A percentile compares a stretch with the other conserved stretches of the same genome.
phyloP scores from a whole-genome alignment of 2,113 vertebrate species.

The Dipodomys ordii region DNA sequence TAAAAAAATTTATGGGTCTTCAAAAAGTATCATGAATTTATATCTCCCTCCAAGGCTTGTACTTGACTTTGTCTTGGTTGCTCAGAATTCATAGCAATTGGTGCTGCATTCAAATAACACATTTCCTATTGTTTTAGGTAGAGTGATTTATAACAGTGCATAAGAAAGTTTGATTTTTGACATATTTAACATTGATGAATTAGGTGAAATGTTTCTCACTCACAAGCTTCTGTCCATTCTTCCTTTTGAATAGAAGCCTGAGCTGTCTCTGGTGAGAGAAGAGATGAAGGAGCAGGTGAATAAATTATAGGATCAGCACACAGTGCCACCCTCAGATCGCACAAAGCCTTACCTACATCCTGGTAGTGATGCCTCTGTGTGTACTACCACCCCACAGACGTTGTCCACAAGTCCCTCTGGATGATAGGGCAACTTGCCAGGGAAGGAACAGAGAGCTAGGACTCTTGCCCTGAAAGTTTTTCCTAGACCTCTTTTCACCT shows the following conservation, averaged over 20 bases:
- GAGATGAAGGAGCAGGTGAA: conserved; percentile 51
- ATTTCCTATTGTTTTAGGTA: conserved; percentile 75
- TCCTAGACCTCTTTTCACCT: background rate
- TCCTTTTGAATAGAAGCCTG: conserved; percentile 59
- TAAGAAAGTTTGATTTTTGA: conserved; percentile 76
- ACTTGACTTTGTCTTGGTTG: conserved; percentile 69
- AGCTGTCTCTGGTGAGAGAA: conserved; percentile 40
- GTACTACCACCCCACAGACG: background rate
- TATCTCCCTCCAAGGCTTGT: conserved; percentile 73
- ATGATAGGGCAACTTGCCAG: background rate
- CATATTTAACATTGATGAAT: conserved; percentile 79
- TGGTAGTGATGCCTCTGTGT: background rate
- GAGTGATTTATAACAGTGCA: conserved; percentile 69
- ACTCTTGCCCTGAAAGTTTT: background rate
- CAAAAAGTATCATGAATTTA: conserved; percentile 75
- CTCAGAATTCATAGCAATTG: conserved; percentile 79
- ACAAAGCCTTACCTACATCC: background rate
- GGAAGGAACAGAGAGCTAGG: background rate
- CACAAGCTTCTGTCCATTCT: conserved; percentile 62
- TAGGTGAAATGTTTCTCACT: conserved; percentile 79
- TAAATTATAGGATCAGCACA: conserved; percentile 41
- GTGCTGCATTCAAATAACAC: conserved; percentile 76
- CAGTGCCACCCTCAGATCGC: background rate
- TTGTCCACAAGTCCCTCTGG: background rate
- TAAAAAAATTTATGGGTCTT: conserved; percentile 78